Base-by-base conservation (phyloP, 1,140 invertebrate genomes). In the Cotesia typhae region DNA sequence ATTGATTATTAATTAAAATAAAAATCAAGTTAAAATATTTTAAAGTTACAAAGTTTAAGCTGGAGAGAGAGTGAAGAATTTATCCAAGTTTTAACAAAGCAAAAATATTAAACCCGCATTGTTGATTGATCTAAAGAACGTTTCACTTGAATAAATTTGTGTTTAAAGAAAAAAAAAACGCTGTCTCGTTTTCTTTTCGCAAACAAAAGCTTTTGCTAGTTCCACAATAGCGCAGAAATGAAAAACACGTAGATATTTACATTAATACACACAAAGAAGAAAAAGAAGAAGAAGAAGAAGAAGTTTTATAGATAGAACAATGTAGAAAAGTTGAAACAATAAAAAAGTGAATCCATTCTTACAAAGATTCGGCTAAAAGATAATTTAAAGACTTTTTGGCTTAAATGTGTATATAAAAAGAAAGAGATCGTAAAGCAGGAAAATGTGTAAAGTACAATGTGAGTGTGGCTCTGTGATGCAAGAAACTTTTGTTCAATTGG, bases 151-250 rank as follows among this genome's bases (percentile, higher is more conserved):
- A 47, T 47, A 47, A 6, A 47, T 47, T 47, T 47, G 10, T 10
- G 41, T 47, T 47, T 47, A 9, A 47, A 47, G 10, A 47, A 47
- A 47, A 47, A 41, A 47, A 47, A 47, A 47, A 47, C 6, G 10
- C 9, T 47, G 41, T 63, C 60, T 63, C 60, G 28, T 37, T 63
- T 37, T 63, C 60, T 28, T 52, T 57, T 38, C 52, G 57, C 55
- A 69, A 69, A 69, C 20, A 38, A 35, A 53, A 69, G 67, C 36
- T 69, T 59, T 59, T 41, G 35, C 41, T 47, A 2, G 41, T 47
- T 2, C 10, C 10, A 47, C 41, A 47, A 10, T 47, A 10, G 41
- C 10, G 10, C 41, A 47, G 41, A 10, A 61, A 61, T 28, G 28
- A 61, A 28, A 28, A 35, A 28, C 35, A 28, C 4, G 4, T 61